Percentiles rank a stretch among this genome's conserved stretches.
Conservation (phyloP, 2,113 vertebrate species). For the Cottus gobio region DNA sequence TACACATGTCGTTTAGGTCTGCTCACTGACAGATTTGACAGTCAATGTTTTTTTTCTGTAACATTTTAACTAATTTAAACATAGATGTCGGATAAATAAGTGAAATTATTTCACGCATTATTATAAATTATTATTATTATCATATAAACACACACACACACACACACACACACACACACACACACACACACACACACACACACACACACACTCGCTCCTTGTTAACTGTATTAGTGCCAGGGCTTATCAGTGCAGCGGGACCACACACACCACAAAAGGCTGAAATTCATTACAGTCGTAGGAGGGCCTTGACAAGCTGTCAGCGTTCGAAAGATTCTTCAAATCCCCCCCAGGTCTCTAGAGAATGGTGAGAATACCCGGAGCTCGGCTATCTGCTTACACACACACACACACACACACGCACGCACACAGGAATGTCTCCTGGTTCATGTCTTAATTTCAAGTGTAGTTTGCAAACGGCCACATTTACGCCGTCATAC, state of each 20-base stretch:
- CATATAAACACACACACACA: neutral
- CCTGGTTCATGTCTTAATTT: constrained; percentile 46
- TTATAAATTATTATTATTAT: no score
- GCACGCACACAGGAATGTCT: neutral
- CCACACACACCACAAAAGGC: constrained; percentile 69
- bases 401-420: constrained; percentile 7
- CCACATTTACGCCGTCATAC: constrained; percentile 17
- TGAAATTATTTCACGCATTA: no score
- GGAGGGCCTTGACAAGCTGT: constrained; percentile 69
- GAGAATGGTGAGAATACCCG: constrained; percentile 20
- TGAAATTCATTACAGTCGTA: constrained; percentile 70
- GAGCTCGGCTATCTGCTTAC: constrained; percentile 4
- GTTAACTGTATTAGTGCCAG: constrained; percentile 56
- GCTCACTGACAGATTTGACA: no score
- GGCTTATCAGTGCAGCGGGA: constrained; percentile 59
- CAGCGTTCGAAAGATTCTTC: constrained; percentile 50
- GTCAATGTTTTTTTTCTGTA: no score
- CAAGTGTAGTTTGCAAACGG: constrained; percentile 50
- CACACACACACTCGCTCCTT: constrained; percentile 17
- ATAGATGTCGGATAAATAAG: no score
- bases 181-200: neutral
- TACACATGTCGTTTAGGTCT: neutral
- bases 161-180: no score
- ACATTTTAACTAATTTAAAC: no score
- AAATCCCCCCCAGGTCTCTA: constrained; percentile 24